Conservation (phyloP, 2,888 invertebrate genomes). For the Conchocele bisecta region DNA sequence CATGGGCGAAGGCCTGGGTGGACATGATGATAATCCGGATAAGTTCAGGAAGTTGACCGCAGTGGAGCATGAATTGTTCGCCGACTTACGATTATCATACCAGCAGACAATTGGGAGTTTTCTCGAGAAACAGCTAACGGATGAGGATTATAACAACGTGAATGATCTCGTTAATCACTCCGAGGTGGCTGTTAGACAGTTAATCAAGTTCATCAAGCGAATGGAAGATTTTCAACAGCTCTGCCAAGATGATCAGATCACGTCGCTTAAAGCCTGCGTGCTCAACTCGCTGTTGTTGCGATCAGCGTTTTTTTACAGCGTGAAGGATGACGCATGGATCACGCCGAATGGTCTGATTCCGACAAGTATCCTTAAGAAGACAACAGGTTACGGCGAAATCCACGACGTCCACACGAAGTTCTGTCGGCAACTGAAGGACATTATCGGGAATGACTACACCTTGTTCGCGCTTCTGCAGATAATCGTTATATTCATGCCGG, state of each 20-base stretch:
- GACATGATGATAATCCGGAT: conserved; percentile 56
- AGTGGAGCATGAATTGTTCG: conserved; percentile 61
- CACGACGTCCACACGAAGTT: conserved; percentile 80
- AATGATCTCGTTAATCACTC: conserved; percentile 87
- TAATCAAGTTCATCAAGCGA: conserved; percentile 86
- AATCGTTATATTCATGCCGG: conserved; percentile 94
- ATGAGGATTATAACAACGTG: conserved; percentile 63
- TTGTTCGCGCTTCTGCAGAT: conserved; percentile 95
- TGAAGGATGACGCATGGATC: conserved; percentile 94
- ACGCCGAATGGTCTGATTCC: conserved; percentile 87
- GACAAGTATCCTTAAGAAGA: conserved; percentile 94
- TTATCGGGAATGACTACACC: conserved; percentile 91
- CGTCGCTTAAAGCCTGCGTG: conserved; percentile 89
- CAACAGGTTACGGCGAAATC: conserved; percentile 85
- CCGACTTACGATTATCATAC: conserved; percentile 67
- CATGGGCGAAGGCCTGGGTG: conserved; percentile 13
- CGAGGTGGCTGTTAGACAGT: conserved; percentile 93
- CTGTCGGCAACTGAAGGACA: conserved; percentile 77
- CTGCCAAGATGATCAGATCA: conserved; percentile 96
- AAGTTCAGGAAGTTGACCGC: conserved; percentile 61
- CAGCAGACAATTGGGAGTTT: conserved; percentile 70
- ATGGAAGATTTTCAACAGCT: conserved; percentile 93
- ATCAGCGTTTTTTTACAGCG: conserved; percentile 95
- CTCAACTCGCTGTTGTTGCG: conserved; percentile 89
- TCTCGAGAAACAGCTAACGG: conserved; percentile 20